Evolutionary conservation across 2,113 vertebrate species (phyloP), one percentile per base, ranked within the genome.

Genomic region (Hemibagrus wyckioides): DNA sequence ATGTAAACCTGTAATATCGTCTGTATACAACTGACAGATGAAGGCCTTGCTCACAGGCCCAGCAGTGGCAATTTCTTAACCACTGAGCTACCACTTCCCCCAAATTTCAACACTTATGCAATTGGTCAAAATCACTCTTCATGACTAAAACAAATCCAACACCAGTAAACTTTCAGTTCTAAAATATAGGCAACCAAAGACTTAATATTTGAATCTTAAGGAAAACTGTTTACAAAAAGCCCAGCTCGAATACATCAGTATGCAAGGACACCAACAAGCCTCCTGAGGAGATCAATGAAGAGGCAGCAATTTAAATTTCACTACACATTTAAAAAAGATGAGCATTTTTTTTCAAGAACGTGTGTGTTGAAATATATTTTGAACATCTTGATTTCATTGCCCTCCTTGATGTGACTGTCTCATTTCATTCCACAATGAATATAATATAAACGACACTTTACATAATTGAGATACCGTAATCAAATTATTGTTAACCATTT

Each of bases 191-290:
- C 44, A 59, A 56, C 33, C 54, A 81, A 80, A 25, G 33, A 59
- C 54, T 59, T 9, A 11, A 80, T n/a, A n/a, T 59, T 25, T 15
- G 5, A 48, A 48, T 28, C 79, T 59, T 39, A 39, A 39, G 5
- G 21, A 41, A 59, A 59, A 81, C n/a, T 52, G 52, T 57, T 57
- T 23, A 56, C 48, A 79, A 52, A 41, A 57, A 81, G 33, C 33
- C 54, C 5, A 81, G 54, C 21, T 54, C 25, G 33, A 59, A 81
- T 25, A 57, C 79, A 80, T 80, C 52, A 80, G 54, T 80, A 80
- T 80, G 50, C 77, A 80, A 80, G 77, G 21, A 28, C 79, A 80
- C 79, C 79, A 39, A 14, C n/a, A 39, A 57, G 30, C 52, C 77
- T 80, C 21, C 30, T 36, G 30, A 23, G 75, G 75, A 54, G 52